phyloP scores from a whole-genome alignment of 92 coral and sea anemone species.

The Diadumene lineata region DNA sequence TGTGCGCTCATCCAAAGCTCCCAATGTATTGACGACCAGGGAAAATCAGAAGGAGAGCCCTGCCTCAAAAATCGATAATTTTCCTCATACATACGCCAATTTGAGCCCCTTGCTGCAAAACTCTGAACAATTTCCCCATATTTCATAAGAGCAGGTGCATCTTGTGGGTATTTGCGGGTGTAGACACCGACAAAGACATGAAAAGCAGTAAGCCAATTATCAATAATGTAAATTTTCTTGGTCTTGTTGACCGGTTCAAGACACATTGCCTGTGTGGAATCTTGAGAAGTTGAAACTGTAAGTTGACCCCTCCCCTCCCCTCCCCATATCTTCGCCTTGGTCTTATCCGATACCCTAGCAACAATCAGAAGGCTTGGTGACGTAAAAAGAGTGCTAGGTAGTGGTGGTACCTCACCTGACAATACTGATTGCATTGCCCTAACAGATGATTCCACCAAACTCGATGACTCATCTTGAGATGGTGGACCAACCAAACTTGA shows the following conservation, averaged over 20 bases:
- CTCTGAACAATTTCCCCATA: constrained; percentile 42
- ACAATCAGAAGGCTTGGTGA: too few species aligned
- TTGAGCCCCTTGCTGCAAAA: constrained; percentile 54
- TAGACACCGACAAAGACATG: constrained; percentile 45
- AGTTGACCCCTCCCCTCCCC: too few species aligned
- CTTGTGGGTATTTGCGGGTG: constrained; percentile 25
- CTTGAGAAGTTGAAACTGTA: too few species aligned
- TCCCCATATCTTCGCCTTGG: too few species aligned
- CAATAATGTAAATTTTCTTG: constrained; percentile 22
- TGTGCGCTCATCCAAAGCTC: constrained; percentile 59
- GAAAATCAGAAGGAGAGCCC: constrained; percentile 16
- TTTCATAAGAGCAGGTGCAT: constrained; percentile 54
- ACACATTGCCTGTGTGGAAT: too few species aligned
- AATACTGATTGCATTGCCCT: too few species aligned
- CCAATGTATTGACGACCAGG: constrained; percentile 51
- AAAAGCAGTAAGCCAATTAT: constrained; percentile 45
- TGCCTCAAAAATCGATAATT: constrained; percentile 42
- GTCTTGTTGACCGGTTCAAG: constrained; percentile 30
- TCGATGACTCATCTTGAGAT: too few species aligned
- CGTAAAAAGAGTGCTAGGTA: too few species aligned
- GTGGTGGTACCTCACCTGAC: too few species aligned
- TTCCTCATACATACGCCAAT: constrained; percentile 60
- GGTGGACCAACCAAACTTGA: too few species aligned
- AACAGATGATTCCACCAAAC: too few species aligned
- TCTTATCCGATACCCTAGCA: too few species aligned